These are phyloP conservation scores for Campylomormyrus numenius DNA, from an alignment of 2,113 vertebrate genomes.

Conservation along the genomic window DNA sequence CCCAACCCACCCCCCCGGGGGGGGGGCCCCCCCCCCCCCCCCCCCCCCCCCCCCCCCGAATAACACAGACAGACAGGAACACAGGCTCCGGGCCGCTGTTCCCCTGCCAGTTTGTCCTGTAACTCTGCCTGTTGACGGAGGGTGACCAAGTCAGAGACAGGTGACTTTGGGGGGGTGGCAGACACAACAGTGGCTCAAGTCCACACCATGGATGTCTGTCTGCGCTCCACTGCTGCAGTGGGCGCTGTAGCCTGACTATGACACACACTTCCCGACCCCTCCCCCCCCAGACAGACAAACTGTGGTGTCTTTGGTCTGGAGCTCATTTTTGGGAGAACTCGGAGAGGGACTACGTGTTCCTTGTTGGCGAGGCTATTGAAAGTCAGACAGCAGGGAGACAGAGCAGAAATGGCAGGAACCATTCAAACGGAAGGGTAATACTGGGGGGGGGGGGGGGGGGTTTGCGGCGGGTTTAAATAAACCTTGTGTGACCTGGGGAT, in stretches of 20 bases:
- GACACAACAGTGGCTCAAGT: not conserved
- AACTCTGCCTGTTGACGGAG: not conserved
- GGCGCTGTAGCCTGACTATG: not conserved
- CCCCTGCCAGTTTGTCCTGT: not conserved
- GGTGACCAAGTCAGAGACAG: not conserved
- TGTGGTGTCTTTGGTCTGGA: not conserved
- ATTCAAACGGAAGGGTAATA: not conserved
- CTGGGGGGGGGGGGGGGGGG: not conserved
- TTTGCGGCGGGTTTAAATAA: not conserved
- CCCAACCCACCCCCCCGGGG: too few relatives aligned
- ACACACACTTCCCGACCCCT: not conserved
- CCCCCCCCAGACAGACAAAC: constrained; percentile 2
- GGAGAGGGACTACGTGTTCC: not conserved
- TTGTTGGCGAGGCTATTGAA: not conserved
- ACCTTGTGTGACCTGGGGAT: not conserved
- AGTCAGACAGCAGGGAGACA: not conserved
- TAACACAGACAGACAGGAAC: not conserved
- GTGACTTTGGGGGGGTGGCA: not conserved
- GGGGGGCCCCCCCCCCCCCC: too few relatives aligned
- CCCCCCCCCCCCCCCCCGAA: not conserved
- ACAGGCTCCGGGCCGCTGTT: not conserved
- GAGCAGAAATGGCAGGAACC: not conserved
- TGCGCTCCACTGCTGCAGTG: constrained; percentile 21
- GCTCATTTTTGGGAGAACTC: not conserved
- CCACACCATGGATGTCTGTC: not conserved